Evolutionary conservation across 2,113 vertebrate genomes (phyloP).

Genomic region (Vulpes vulpes): DNA sequence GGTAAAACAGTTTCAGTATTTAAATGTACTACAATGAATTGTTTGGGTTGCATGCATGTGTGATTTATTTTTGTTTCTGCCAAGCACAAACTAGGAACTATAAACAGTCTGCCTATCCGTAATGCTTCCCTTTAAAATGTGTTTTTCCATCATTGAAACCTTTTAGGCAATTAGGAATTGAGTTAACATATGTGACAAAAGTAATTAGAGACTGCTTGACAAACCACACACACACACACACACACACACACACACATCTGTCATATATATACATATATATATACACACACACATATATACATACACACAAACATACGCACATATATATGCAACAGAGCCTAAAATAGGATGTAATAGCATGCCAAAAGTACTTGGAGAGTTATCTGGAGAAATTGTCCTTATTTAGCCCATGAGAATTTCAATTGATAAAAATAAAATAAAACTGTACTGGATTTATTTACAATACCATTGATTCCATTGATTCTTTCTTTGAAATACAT

Average conservation of each 20-base stretch:
- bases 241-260: too few species aligned
- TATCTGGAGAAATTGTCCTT: constrained; percentile 56
- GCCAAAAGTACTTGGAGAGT: constrained; percentile 52
- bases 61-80: constrained; percentile 56
- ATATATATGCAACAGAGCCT: neutral
- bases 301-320: neutral
- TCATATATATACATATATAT: too few species aligned
- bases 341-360: constrained; percentile 59
- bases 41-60: neutral
- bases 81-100: constrained; percentile 60
- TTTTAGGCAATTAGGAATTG: constrained; percentile 63
- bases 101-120: constrained; percentile 56
- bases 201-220: constrained; percentile 45
- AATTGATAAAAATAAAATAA: constrained; percentile 50
- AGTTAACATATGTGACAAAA: constrained; percentile 74
- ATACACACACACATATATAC: neutral
- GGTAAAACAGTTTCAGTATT: constrained; percentile 24
- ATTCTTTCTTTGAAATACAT: neutral
- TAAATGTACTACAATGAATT: constrained; percentile 25
- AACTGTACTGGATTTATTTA: constrained; percentile 21
- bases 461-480: neutral
- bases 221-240: neutral
- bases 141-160: constrained; percentile 58
- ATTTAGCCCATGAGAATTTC: neutral
- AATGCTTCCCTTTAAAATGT: constrained; percentile 67